Evolutionary conservation across 2,113 vertebrate species (phyloP), one percentile per base, ranked within the genome.

Genomic region (Lepisosteus osseus): DNA sequence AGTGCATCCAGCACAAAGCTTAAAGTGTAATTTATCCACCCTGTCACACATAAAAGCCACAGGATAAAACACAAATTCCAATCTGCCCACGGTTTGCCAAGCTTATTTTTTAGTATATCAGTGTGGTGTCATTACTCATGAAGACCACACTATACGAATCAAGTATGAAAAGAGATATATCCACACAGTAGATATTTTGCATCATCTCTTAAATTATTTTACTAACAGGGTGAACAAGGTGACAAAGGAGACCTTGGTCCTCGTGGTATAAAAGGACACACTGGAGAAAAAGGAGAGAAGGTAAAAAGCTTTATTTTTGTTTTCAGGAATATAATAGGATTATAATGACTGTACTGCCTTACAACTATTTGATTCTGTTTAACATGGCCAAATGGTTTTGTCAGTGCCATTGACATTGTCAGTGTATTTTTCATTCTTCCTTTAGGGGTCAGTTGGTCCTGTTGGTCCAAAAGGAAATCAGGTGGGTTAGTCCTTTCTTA

Each of bases 231-330:
- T 15, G 85, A 86, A 0, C 89, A 86, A 76, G 92, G 92, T 55
- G 84, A 86, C 3, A 88, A 81, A 66, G 92, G 92, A 47, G 29
- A 72, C 11, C 77, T 75, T 12, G 92, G 92, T n/a, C 78, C 72
- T 12, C 86, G 75, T 15, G 92, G 92, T 67, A 17, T 91, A 14
- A 93, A 91, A 72, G 92, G 92, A 68, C 87, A 93, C 47, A 89
- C 90, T 13, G 92, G 92, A 74, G 72, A 78, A 70, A 92, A 92
- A 86, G 92, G 92, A 41, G 90, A 92, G 44, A 86, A 85, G 90
- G 92, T 77, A 74, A 79, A 79, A 7, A 29, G 7, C 13, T 54
- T n/a, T 9, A 42, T 41, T 64, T n/a, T 9, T 17, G 7, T 17
- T 45, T 61, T 15, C 44, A 6, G 47, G 4, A 15, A 29, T 9